Base-by-base conservation (phyloP, 2,888 invertebrate genomes). In the Drepanosiphum platanoidis region DNA sequence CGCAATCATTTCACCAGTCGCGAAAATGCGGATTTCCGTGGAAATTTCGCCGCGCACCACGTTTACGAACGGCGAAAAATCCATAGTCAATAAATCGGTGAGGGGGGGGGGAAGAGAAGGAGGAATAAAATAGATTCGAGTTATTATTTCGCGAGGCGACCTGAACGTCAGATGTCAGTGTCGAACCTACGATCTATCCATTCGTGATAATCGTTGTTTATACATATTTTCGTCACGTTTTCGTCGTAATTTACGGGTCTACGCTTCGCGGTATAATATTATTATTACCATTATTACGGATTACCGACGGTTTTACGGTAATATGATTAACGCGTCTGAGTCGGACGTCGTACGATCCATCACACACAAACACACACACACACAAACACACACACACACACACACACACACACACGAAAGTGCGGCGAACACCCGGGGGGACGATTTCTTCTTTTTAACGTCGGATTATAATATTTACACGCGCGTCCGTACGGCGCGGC, bases 151-250 rank as follows among this genome's bases (percentile, higher is more conserved):
- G 22, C 30, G 11, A 22, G 22, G 32, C 18, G 30, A 39, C 32
- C n/a, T 27, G 36, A 39, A 52, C 32, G 32, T 32, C n/a, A n/a
- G n/a, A n/a, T n/a, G n/a, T n/a, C n/a, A n/a, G n/a, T n/a, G n/a
- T n/a, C n/a, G n/a, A n/a, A n/a, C n/a, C n/a, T n/a, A n/a, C n/a
- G n/a, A n/a, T n/a, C 46, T 46, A 74, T 52, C 74, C 32, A 52
- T 22, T 74, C 32, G 72, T 74, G 46, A n/a, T n/a, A 74, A 74
- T 74, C 72, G 30, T 52, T 42, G 39, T 52, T n/a, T n/a, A n/a
- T n/a, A n/a, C n/a, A n/a, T n/a, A n/a, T n/a, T n/a, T 46, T 8
- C 11, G 11, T n/a, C n/a, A 42, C 18, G 15, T 1, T 46, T 52
- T 52, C 7, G 52, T 52, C 22, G 52, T 52, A 52, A 52, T 52